Percentiles rank a stretch among this genome's conserved stretches.
phyloP scores from a whole-genome alignment of 2,797 vertebrate genomes.

The Molothrus aeneus region DNA sequence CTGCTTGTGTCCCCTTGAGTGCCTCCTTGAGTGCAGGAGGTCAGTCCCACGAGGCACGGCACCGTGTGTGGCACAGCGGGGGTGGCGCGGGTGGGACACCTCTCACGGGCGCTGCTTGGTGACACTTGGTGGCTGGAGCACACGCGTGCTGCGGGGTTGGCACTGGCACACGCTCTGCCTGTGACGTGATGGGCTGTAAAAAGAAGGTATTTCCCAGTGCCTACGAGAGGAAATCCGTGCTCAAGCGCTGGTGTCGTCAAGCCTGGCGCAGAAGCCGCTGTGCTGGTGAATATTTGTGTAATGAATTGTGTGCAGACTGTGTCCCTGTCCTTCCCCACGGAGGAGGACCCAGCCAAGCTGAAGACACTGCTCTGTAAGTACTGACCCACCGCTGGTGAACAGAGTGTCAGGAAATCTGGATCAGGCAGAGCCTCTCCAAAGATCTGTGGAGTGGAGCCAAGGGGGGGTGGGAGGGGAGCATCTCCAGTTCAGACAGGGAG shows the following conservation, averaged over 20 bases:
- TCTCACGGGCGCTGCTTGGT: rapidly evolving
- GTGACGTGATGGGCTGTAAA: background rate
- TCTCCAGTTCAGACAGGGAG: background rate
- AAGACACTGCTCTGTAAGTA: conserved; percentile 42
- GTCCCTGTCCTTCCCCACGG: background rate
- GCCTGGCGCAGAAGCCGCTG: background rate
- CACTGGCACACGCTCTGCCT: background rate
- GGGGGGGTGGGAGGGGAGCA: background rate
- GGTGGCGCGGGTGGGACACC: rapidly evolving
- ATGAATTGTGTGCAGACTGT: background rate
- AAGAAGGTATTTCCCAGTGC: background rate
- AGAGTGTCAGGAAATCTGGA: background rate
- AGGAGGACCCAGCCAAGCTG: background rate
- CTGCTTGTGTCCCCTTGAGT: background rate
- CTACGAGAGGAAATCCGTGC: background rate
- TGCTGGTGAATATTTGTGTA: background rate
- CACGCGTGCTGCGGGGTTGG: rapidly evolving
- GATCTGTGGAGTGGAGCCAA: rapidly evolving
- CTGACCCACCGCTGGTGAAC: background rate
- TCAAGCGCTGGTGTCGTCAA: rapidly evolving
- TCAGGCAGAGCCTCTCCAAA: background rate
- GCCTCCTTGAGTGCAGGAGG: background rate
- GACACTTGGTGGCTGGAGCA: background rate
- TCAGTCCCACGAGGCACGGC: background rate
- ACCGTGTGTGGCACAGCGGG: background rate